These are phyloP conservation scores for Molossus alvarezi DNA, from an alignment of 2,797 vertebrate genomes.

Conservation along the genomic window DNA sequence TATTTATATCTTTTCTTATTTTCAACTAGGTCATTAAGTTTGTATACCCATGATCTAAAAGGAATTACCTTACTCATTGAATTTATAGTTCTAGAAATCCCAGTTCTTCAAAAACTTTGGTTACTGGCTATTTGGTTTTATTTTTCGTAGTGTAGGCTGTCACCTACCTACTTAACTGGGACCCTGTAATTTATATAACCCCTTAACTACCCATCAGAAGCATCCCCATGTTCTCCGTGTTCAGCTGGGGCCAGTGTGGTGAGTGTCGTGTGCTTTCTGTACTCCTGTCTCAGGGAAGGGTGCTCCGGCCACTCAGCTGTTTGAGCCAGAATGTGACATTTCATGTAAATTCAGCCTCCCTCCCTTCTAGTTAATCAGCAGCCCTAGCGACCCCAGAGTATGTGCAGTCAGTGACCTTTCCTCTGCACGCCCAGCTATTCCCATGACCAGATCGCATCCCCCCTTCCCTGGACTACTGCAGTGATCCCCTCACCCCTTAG, in stretches of 20 bases:
- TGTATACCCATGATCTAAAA: not conserved
- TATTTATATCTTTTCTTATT: not conserved
- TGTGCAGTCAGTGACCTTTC: not conserved
- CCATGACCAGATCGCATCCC: rapidly evolving
- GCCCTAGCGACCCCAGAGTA: not conserved
- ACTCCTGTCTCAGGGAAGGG: not conserved
- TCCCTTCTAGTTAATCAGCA: no score
- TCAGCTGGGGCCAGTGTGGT: not conserved
- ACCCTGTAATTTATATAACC: rapidly evolving
- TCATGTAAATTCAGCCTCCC: rapidly evolving
- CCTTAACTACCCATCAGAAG: rapidly evolving
- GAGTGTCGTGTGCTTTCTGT: rapidly evolving
- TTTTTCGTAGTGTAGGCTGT: not conserved
- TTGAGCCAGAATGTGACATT: not conserved
- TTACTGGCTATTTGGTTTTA: not conserved
- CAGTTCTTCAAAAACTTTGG: not conserved
- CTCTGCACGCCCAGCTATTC: rapidly evolving
- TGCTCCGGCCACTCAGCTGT: rapidly evolving
- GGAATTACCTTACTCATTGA: not conserved
- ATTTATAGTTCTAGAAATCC: not conserved
- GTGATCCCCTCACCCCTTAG: no score
- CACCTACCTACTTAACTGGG: not conserved
- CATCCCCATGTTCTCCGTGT: not conserved
- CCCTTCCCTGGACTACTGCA: not conserved
- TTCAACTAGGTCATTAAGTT: not conserved